Evolutionary conservation across 2,797 vertebrate species (phyloP).

Genomic region (Decapterus maruadsi): DNA sequence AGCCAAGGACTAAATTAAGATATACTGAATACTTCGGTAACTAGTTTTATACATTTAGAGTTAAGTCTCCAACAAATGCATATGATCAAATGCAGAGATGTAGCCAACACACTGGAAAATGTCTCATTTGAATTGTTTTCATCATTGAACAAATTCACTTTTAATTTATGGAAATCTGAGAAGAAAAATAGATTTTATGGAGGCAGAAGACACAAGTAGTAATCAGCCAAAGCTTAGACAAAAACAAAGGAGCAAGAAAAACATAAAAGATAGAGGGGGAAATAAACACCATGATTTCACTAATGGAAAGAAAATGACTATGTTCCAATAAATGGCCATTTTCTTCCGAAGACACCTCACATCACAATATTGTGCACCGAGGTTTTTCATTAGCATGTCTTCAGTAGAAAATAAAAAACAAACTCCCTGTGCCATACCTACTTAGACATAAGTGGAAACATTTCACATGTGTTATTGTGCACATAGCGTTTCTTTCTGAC

Average conservation of each 20-base stretch:
- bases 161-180: not conserved
- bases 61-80: not conserved
- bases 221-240: slow-evolving; percentile 7
- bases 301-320: not conserved
- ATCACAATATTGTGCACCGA: not conserved
- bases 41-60: no score
- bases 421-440: not conserved
- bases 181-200: not conserved
- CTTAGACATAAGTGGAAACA: slow-evolving; percentile 9
- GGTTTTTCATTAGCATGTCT: slow-evolving; percentile 1
- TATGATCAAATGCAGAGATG: not conserved
- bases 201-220: not conserved
- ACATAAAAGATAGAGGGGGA: not conserved
- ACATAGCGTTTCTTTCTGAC: slow-evolving; percentile 5
- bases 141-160: slow-evolving; percentile 6
- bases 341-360: not conserved
- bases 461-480: not conserved
- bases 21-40: no score
- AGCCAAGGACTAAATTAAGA: no score
- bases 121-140: slow-evolving; percentile 15
- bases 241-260: not conserved
- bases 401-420: slow-evolving; percentile 12
- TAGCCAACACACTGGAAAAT: slow-evolving; percentile 20
- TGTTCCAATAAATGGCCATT: slow-evolving; percentile 2
- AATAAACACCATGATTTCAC: not conserved